phyloP scores from a whole-genome alignment of 64 coral and sea anemone genomes.

The Exaiptasia diaphana region DNA sequence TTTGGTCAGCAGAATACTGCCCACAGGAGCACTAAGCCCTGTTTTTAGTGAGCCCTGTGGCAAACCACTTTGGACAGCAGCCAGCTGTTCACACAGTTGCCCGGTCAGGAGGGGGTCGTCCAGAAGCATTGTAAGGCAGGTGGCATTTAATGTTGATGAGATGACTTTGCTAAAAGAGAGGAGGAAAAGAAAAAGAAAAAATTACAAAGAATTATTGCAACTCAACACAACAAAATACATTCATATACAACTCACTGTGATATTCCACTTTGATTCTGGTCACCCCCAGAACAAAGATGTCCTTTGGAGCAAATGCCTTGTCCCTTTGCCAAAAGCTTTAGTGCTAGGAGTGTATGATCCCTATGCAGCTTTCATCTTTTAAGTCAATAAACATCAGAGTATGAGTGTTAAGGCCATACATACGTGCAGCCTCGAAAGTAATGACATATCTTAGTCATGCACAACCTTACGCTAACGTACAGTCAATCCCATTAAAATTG shows the following conservation, averaged over 20 bases:
- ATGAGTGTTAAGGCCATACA: too few relatives aligned
- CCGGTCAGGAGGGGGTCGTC: neutral
- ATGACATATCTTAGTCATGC: too few relatives aligned
- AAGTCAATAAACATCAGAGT: too few relatives aligned
- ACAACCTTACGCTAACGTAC: too few relatives aligned
- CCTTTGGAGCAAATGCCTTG: neutral
- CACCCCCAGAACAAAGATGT: slow-evolving; percentile 7
- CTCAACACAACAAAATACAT: too few relatives aligned
- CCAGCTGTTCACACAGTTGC: neutral
- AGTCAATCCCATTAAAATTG: too few relatives aligned
- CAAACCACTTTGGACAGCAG: neutral
- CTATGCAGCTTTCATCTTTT: slow-evolving; percentile 3
- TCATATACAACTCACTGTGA: neutral
- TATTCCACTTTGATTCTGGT: slow-evolving; percentile 9
- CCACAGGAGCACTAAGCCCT: neutral
- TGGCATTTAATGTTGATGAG: neutral
- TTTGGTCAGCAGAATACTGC: neutral
- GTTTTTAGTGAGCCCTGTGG: neutral
- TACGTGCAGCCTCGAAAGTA: too few relatives aligned
- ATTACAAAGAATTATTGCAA: neutral
- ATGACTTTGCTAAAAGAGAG: slow-evolving; percentile 16
- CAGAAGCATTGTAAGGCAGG: neutral
- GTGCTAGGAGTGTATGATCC: neutral
- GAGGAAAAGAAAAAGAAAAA: neutral
- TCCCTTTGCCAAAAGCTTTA: neutral